Evolutionary conservation across 2,113 vertebrate species (phyloP), one percentile per base, ranked within the genome.

Genomic region (Hypocryptadius cinnamomeus): DNA sequence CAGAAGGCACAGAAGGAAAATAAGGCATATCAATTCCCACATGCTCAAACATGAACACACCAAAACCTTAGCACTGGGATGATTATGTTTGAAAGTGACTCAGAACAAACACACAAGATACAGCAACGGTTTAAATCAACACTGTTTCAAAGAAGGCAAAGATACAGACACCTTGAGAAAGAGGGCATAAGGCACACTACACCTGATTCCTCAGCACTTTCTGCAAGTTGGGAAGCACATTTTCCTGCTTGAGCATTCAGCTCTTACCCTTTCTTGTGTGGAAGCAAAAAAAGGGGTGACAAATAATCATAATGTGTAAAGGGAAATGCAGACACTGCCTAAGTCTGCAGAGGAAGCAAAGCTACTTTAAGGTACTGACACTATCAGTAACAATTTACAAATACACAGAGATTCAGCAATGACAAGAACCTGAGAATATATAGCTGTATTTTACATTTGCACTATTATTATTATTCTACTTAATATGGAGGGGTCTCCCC

Each of bases 1-100:
- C 82, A 95, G 94, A 92, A 95, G 80, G 96, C 95, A 95, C 28
- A 81, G 28, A 89, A 47, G 47, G 56, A 90, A 97, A 89, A 93
- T 71, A 86, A 95, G 96, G 89, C 91, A 82, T 90, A 93, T 90
- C 53, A 80, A 66, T 87, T 95, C 81, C 66, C 93, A 93, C 90
- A 66, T 11, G 23, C 80, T 93, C 86, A 93, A 95, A 91, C 70
- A 94, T n/a, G 81, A 96, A 80, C 57, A 79, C 63, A 83, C 33
- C 47, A 81, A 89, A 79, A 91, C 33, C 10, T 35, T 59, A 69
- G 31, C 64, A 79, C 8, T 53, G 53, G 33, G 39, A 54, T 79
- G 10, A 94, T 42, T 61, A 45, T 10, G 30, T 78, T 15, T 90
- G 23, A 88, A 93, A 92, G 61, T 24, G 9, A 70, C 54, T 77